These are phyloP conservation scores for Gadopsis marmoratus DNA, from an alignment of 2,797 vertebrate species.

Conservation along the genomic window DNA sequence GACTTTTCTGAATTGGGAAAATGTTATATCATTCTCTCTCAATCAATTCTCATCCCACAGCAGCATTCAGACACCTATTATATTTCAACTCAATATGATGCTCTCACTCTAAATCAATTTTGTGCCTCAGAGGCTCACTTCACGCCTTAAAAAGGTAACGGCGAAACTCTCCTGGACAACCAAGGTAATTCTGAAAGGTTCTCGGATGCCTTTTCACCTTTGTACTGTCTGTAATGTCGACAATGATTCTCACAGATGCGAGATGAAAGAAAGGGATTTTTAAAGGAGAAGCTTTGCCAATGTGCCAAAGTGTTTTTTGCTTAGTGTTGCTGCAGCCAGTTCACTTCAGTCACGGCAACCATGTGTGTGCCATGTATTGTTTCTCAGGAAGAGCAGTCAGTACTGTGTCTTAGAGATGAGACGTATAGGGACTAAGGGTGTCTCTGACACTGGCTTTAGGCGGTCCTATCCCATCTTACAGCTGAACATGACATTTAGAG, in stretches of 20 bases:
- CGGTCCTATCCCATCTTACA: not conserved
- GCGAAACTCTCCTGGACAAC: constrained; percentile 45
- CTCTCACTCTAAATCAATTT: constrained; percentile 63
- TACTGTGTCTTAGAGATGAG: not conserved
- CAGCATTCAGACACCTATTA: constrained; percentile 62
- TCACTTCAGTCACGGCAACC: constrained; percentile 5
- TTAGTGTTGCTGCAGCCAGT: constrained; percentile 11
- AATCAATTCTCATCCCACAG: constrained; percentile 58
- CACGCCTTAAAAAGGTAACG: constrained; percentile 42
- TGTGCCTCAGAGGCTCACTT: constrained; percentile 55
- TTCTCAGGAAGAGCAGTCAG: not conserved
- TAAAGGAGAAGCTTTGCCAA: constrained; percentile 44
- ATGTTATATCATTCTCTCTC: constrained; percentile 61
- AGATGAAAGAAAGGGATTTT: constrained; percentile 47
- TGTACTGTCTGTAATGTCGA: constrained; percentile 26
- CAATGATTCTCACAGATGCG: constrained; percentile 45
- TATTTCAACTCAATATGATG: constrained; percentile 62
- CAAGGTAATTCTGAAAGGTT: constrained; percentile 45
- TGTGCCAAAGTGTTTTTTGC: constrained; percentile 46
- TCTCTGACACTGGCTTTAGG: not conserved
- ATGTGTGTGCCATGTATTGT: not conserved
- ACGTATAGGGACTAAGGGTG: too few relatives aligned
- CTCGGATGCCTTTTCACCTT: constrained; percentile 57
- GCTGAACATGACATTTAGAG: too few relatives aligned
- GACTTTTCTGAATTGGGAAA: constrained; percentile 53